phyloP scores from a whole-genome alignment of 2,888 invertebrate genomes.

The Ophioninae sp. region DNA sequence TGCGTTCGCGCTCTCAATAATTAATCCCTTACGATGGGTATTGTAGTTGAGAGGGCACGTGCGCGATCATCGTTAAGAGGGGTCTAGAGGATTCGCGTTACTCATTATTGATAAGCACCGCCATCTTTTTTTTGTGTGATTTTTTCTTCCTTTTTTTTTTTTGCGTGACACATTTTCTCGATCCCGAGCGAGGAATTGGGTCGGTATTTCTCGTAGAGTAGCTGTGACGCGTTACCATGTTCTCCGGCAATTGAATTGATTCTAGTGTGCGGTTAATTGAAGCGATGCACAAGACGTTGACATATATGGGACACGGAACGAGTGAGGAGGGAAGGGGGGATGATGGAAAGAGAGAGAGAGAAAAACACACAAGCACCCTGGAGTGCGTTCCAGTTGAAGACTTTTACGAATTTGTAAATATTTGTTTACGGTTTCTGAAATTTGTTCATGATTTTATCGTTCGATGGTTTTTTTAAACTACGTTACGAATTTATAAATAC shows the following conservation, averaged over 20 bases:
- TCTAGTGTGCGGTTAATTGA: background rate
- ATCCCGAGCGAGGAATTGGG: background rate
- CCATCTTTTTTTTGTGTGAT: background rate
- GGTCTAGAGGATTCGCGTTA: background rate
- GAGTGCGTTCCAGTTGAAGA: too few species aligned
- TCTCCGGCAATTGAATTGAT: background rate
- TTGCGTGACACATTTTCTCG: background rate
- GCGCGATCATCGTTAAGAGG: conserved; percentile 28
- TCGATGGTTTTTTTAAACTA: too few species aligned
- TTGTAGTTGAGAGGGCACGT: conserved; percentile 16
- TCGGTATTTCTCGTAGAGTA: background rate
- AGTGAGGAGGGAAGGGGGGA: background rate
- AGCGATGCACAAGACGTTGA: background rate
- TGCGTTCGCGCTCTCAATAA: conserved; percentile 44
- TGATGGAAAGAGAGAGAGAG: too few species aligned
- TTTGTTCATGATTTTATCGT: too few species aligned
- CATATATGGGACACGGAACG: background rate
- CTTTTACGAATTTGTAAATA: too few species aligned
- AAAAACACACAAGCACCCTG: too few species aligned
- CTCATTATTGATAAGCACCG: background rate
- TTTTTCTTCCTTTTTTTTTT: background rate
- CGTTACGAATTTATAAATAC: too few species aligned
- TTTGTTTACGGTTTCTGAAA: too few species aligned
- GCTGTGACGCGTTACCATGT: background rate
- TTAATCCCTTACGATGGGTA: conserved; percentile 22